Percentiles rank a stretch among this genome's conserved stretches.
These are phyloP conservation scores for Pseudorasbora parva DNA, from an alignment of 2,113 vertebrate species.

Conservation along the genomic window DNA sequence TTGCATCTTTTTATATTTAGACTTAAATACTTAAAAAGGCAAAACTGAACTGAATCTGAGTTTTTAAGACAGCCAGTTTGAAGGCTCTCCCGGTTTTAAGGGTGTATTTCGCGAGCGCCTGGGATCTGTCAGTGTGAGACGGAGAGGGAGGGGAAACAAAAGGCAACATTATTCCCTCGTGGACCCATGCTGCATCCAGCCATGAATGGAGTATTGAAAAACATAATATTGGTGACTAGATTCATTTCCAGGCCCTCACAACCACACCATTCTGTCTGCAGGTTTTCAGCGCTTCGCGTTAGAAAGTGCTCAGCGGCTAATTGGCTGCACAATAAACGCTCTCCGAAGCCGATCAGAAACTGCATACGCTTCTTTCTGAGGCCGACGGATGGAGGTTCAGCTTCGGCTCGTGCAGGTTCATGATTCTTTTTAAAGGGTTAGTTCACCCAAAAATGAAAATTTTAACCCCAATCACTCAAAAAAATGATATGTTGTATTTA, in stretches of 20 bases:
- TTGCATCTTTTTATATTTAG: too few relatives aligned
- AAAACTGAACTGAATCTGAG: not conserved
- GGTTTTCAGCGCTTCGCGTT: slow-evolving; percentile 59
- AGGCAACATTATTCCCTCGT: slow-evolving; percentile 87
- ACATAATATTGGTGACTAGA: slow-evolving; percentile 77
- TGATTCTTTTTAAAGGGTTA: not conserved
- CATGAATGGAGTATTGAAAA: slow-evolving; percentile 96
- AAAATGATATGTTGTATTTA: too few relatives aligned
- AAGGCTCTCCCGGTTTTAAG: slow-evolving; percentile 51
- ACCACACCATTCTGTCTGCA: slow-evolving; percentile 71
- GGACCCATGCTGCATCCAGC: slow-evolving; percentile 77
- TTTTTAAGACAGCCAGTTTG: not conserved
- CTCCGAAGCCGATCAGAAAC: slow-evolving; percentile 41
- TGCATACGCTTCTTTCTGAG: not conserved
- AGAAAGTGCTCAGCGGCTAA: slow-evolving; percentile 65
- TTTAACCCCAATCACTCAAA: too few relatives aligned
- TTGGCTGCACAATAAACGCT: slow-evolving; percentile 53
- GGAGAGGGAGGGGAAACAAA: slow-evolving; percentile 83
- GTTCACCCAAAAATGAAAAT: too few relatives aligned
- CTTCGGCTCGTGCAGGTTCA: not conserved
- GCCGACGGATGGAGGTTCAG: not conserved
- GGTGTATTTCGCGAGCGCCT: slow-evolving; percentile 68
- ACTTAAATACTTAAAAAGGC: too few relatives aligned
- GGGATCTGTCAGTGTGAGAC: slow-evolving; percentile 77
- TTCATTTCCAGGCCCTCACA: slow-evolving; percentile 85